Evolutionary conservation across 2,113 vertebrate species (phyloP), one percentile per base, ranked within the genome.

Genomic region (Myanophis thanlyinensis): DNA sequence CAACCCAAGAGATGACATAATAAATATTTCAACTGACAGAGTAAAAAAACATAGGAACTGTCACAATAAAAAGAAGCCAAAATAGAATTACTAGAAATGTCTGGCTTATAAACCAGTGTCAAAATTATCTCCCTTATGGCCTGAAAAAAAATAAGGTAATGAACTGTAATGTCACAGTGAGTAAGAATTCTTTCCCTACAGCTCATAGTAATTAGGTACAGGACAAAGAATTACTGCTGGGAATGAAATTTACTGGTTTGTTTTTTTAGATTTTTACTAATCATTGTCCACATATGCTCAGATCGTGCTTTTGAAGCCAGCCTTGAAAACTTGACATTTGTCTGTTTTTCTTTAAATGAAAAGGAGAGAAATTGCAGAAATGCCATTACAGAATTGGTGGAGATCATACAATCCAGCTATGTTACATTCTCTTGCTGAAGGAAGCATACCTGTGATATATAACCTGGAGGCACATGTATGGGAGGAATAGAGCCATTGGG

Each of bases 401-500:
- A 40, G 27, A 35, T 7, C 3, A 59, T 0, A 40, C 46, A 59
- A 7, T 12, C n/a, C 30, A 48, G 67, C 5, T 12, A 1, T 13
- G 30, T 51, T 51, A 40, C 18, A 56, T 89, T 87, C 44, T 89
- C 27, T 44, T 89, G 88, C 89, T 84, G 51, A 91, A 48, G 12
- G 30, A 73, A 94, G 9, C 95, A 89, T 97, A 99, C 99, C 99
- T 99, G 99, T 96, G 99, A 99, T 97, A 99, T 99, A 96, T 99
- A 99, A 95, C 99, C 99, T 0, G 99, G 99, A 95, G 99, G 99
- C 47, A 99, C 99, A 44, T 99, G 99, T 94, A 99, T 99, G 93
- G 99, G 99, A 89, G 99, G 99, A 93, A 99, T 99, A 91, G 99
- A 99, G 93, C 99, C 99, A 95, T 99, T 99, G 54, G 99, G 99